Evolutionary conservation across 2,797 vertebrate species (phyloP), one percentile per base, ranked within the genome.

Genomic region (Pachyuromys duprasi): DNA sequence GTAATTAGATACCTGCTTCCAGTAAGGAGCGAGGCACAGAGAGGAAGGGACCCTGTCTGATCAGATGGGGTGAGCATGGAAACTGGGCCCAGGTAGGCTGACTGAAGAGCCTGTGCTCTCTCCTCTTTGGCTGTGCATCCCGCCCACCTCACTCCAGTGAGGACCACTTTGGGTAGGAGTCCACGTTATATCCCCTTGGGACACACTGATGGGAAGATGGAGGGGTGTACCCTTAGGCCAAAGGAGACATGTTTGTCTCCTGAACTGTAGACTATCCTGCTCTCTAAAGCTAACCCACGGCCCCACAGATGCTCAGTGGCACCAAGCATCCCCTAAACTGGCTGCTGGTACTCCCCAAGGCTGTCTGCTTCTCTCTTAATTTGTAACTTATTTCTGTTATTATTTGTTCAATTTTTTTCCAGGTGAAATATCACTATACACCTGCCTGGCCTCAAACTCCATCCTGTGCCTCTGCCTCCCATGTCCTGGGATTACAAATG

Each of bases 221-320:
- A 12, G 20, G 36, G 0, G 0, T 0, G 39, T 3, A 4, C 12
- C 49, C 84, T 39, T 7, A 65, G n/a, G 49, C 28, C 63, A 0
- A 36, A 81, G 62, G 78, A 36, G 17, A 90, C 39, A 45, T 5
- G 3, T 18, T 3, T 90, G 70, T 65, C 62, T 36, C 18, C 20
- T n/a, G 39, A 39, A 22, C 28, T 33, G 42, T 14, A 31, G 67
- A 79, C 42, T 83, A 24, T 55, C 33, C 62, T 33, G 39, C 60
- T 84, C 62, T 67, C 28, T 49, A 33, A 45, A 45, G 39, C 28
- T 45, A 20, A 2, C 17, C 28, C 24, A 28, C 1, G 42, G 15
- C 53, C 60, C 70, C 22, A 53, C 12, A 22, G 53, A 65, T 39
- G 62, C 33, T 39, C 12, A n/a, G 20, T 39, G 49, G 42, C 18